Percentiles rank a stretch among this genome's conserved stretches.
phyloP scores from a whole-genome alignment of 2,113 vertebrate genomes.

The Gallinago paraguaiae region DNA sequence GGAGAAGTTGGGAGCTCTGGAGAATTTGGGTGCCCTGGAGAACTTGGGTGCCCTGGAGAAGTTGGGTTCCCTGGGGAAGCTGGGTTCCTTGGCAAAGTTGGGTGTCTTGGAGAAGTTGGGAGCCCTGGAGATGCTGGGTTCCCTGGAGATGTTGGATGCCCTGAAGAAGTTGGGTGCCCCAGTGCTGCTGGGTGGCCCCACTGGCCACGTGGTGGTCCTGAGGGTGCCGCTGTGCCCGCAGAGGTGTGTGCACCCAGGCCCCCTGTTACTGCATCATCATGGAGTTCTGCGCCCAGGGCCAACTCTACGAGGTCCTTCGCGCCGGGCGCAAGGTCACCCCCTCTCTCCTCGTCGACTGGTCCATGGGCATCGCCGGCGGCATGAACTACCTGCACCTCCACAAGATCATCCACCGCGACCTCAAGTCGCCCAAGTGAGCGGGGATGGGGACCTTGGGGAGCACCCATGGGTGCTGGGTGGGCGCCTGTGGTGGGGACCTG shows the following conservation, averaged over 20 bases:
- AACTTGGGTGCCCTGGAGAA: background rate
- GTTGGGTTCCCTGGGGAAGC: background rate
- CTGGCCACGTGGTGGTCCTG: background rate
- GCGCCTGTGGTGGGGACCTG: background rate
- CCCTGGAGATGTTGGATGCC: background rate
- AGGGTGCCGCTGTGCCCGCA: slow-evolving; percentile 58
- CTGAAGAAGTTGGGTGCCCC: too few relatives aligned
- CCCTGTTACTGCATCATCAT: slow-evolving; percentile 99
- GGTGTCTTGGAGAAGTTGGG: too few relatives aligned
- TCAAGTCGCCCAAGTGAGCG: slow-evolving; percentile 96
- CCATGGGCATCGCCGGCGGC: slow-evolving; percentile 97
- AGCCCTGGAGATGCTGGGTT: background rate
- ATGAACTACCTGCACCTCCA: slow-evolving; percentile 99
- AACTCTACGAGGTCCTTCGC: slow-evolving; percentile 97
- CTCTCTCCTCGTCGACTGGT: slow-evolving; percentile 95
- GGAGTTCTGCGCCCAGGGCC: slow-evolving; percentile 99
- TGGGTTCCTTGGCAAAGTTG: background rate
- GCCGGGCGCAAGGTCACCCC: slow-evolving; percentile 94
- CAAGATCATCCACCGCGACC: slow-evolving; percentile 99
- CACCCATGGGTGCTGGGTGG: background rate
- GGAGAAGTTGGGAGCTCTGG: too few relatives aligned
- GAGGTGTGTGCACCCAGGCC: slow-evolving; percentile 97
- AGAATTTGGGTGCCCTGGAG: too few relatives aligned
- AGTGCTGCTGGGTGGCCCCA: background rate
- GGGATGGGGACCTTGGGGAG: background rate